Percentiles rank a stretch among this genome's conserved stretches.
phyloP scores from a whole-genome alignment of 2,797 vertebrate genomes.

The Austrolebias charrua region DNA sequence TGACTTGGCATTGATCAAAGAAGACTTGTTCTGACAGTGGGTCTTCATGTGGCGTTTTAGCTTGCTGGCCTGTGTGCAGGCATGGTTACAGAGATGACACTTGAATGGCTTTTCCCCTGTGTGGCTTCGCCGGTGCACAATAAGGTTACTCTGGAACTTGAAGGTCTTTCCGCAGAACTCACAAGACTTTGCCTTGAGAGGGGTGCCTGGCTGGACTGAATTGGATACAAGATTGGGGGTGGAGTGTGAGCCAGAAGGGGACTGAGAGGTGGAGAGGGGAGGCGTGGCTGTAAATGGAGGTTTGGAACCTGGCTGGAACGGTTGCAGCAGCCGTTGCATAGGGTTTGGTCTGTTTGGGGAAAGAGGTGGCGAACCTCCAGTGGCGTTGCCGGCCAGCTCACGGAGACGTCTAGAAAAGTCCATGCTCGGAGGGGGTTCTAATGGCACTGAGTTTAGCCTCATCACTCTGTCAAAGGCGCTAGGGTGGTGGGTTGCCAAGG shows the following conservation, averaged over 20 bases:
- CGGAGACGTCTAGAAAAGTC: conserved; percentile 97
- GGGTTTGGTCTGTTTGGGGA: conserved; percentile 95
- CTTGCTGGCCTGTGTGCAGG: conserved; percentile 98
- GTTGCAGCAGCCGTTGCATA: conserved; percentile 98
- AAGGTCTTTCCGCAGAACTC: conserved; percentile 99
- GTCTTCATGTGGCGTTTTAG: conserved; percentile 99
- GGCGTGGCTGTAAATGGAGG: conserved; percentile 94
- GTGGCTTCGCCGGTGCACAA: conserved; percentile 97
- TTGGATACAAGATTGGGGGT: conserved; percentile 70
- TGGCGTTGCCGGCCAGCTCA: conserved; percentile 94
- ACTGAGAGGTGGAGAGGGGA: conserved; percentile 92
- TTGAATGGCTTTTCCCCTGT: conserved; percentile 98
- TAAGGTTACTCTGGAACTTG: conserved; percentile 99
- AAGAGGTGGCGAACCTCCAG: conserved; percentile 89
- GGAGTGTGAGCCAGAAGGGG: conserved; percentile 88
- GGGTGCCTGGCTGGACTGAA: conserved; percentile 78
- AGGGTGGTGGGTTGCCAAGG: conserved; percentile 96
- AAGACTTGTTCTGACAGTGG: conserved; percentile 93
- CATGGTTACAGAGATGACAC: conserved; percentile 97
- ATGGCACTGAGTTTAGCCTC: conserved; percentile 95
- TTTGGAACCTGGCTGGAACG: conserved; percentile 94
- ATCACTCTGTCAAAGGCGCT: conserved; percentile 98
- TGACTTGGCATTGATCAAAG: conserved; percentile 89
- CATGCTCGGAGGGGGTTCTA: conserved; percentile 94
- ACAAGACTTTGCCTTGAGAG: conserved; percentile 95